Conservation (phyloP, 2,113 vertebrate genomes). For the Ceyx melanurus region DNA sequence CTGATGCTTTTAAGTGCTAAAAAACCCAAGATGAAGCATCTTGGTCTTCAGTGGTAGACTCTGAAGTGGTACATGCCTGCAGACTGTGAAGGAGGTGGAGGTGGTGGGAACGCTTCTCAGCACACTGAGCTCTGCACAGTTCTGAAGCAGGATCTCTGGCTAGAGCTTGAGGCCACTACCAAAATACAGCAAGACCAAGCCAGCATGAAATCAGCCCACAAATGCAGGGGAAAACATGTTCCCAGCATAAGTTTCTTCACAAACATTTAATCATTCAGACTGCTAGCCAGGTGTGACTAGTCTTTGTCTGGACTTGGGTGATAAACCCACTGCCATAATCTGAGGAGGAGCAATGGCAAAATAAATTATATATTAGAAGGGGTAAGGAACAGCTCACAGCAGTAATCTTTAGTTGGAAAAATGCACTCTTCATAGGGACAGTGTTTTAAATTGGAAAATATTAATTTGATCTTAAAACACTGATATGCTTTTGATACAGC, state of each 20-base stretch:
- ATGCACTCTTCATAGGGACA: background rate
- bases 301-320: background rate
- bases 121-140: fast-evolving
- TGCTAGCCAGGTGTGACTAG: background rate
- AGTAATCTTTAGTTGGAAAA: background rate
- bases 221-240: background rate
- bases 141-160: background rate
- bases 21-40: conserved; percentile 25
- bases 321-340: background rate
- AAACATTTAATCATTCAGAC: background rate
- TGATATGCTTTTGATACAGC: background rate
- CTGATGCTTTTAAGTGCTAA: conserved; percentile 30
- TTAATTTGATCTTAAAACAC: background rate
- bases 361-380: background rate
- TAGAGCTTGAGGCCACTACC: background rate
- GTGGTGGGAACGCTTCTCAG: background rate
- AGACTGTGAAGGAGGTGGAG: background rate
- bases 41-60: background rate
- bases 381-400: background rate
- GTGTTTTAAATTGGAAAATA: background rate
- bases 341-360: background rate
- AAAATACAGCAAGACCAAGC: background rate
- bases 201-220: background rate
- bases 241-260: background rate
- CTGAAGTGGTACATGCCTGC: fast-evolving